phyloP scores from a whole-genome alignment of 2,797 vertebrate species.

The Pangasius djambal region DNA sequence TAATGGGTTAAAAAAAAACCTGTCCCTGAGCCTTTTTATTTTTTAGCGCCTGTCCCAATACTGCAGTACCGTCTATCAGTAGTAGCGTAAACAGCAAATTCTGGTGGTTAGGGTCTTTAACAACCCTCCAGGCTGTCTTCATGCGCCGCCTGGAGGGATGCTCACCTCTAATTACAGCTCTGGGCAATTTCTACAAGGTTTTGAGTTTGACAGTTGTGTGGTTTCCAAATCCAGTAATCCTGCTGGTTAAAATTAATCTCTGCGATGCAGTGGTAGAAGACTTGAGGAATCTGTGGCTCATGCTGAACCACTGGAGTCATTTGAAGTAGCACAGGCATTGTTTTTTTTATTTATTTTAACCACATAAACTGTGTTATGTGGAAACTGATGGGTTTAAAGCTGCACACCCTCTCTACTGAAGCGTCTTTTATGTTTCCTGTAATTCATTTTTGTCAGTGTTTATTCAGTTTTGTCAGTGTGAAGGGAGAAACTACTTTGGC shows the following conservation, averaged over 20 bases:
- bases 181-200: neutral
- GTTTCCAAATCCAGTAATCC: neutral
- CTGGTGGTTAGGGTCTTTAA: neutral
- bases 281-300: neutral
- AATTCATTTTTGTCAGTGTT: neutral
- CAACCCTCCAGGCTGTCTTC: neutral
- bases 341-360: neutral
- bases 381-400: neutral
- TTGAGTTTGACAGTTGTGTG: neutral
- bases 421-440: neutral
- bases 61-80: neutral
- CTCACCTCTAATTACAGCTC: constrained; percentile 4
- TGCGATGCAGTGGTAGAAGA: neutral
- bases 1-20: neutral
- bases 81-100: neutral
- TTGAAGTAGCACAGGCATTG: neutral
- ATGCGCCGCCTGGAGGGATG: neutral
- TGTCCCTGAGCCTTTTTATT: neutral
- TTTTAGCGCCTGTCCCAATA: neutral
- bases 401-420: neutral
- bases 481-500: neutral
- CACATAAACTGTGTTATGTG: neutral
- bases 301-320: neutral
- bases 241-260: neutral
- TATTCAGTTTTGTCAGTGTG: neutral